Evolutionary conservation across 1,140 invertebrate genomes (phyloP), one percentile per base, ranked within the genome.

Genomic region (Piezodorus guildinii): DNA sequence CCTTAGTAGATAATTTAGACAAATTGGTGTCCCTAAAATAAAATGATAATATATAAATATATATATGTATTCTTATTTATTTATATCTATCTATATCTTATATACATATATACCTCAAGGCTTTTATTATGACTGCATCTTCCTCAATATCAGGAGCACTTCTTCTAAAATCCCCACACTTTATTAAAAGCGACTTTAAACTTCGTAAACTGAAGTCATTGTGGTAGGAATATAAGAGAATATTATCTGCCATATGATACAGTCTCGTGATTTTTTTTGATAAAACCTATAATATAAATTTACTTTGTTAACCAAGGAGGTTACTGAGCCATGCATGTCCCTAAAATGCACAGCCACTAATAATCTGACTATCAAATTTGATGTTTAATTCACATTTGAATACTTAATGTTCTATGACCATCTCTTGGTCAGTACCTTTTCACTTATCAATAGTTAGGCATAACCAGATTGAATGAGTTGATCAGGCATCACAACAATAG

Each of bases 1-100:
- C 92, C 70, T 94, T 91, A 72, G 83, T 90, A 15, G 94, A 84
- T 72, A 94, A 94, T 74, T 95, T 95, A 0, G 93, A 90, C 68
- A 91, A 79, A 74, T 94, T 94, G 87, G 94, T 92, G 71, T 95
- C 91, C 71, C 86, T 77, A 69, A 44, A 71, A 66, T 15, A 49
- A 68, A 52, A 25, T 27, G 12, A 60, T 49, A 5, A 49, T 49
- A n/a, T n/a, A n/a, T n/a, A n/a, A n/a, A n/a, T n/a, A n/a, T n/a
- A n/a, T n/a, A n/a, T n/a, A n/a, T n/a, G n/a, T n/a, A n/a, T n/a
- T n/a, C n/a, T n/a, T n/a, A n/a, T n/a, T n/a, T n/a, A n/a, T n/a
- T n/a, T n/a, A n/a, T n/a, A n/a, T n/a, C n/a, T n/a, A n/a, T n/a
- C n/a, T n/a, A n/a, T n/a, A n/a, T n/a, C n/a, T n/a, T n/a, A n/a